Conservation (phyloP, 1,140 invertebrate species). For the Aricia agestis region DNA sequence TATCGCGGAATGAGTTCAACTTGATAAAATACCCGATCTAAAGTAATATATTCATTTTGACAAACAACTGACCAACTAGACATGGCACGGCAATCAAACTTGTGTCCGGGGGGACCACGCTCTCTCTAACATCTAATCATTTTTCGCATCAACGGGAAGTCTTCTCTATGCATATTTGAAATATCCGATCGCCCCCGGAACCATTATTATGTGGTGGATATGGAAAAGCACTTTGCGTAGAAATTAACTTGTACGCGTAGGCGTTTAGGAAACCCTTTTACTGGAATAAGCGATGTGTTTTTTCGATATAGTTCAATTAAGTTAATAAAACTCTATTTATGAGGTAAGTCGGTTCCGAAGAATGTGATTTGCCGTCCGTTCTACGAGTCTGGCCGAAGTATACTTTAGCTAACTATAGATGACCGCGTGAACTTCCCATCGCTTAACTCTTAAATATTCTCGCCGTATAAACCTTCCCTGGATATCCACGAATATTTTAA, state of each 20-base stretch:
- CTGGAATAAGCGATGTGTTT: neutral
- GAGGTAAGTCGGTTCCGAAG: too few relatives aligned
- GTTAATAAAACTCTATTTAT: neutral
- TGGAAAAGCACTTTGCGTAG: constrained; percentile 23
- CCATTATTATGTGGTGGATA: constrained; percentile 39
- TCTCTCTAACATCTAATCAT: constrained; percentile 66
- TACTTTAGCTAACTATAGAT: too few relatives aligned
- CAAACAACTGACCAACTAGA: constrained; percentile 59
- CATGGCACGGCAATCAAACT: constrained; percentile 68
- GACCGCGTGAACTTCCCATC: too few relatives aligned
- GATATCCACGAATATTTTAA: too few relatives aligned
- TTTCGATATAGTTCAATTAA: neutral
- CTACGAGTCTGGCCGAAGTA: too few relatives aligned
- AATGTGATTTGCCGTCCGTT: too few relatives aligned
- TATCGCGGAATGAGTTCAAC: constrained; percentile 10
- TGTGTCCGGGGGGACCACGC: constrained; percentile 49
- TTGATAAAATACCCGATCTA: constrained; percentile 23
- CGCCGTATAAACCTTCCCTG: too few relatives aligned
- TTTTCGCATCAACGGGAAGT: constrained; percentile 66
- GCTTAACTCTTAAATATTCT: too few relatives aligned
- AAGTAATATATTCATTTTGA: constrained; percentile 68
- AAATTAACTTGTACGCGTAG: constrained; percentile 15
- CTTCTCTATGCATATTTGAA: constrained; percentile 64
- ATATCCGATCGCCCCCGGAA: constrained; percentile 40
- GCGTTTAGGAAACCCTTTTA: neutral